These are phyloP conservation scores for Oligia latruncula DNA, from an alignment of 2,888 invertebrate species.

Conservation along the genomic window DNA sequence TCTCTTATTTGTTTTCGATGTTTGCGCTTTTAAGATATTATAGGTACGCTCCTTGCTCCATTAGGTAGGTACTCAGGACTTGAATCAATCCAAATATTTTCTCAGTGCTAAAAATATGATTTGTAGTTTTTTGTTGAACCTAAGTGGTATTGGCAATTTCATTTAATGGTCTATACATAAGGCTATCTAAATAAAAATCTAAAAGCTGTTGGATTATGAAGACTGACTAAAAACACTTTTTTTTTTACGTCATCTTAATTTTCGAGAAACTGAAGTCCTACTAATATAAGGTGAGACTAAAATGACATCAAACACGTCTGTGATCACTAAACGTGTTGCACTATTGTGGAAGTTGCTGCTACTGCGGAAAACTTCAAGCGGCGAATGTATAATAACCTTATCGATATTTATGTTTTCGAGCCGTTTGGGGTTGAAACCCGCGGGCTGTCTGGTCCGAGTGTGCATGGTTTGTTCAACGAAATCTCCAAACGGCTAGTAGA, in stretches of 20 bases:
- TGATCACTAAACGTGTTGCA: neutral
- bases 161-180: too few relatives aligned
- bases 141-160: too few relatives aligned
- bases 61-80: constrained; percentile 6
- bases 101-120: constrained; percentile 11
- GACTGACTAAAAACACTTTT: neutral
- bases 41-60: neutral
- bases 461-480: neutral
- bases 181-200: too few relatives aligned
- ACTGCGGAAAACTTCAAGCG: too few relatives aligned
- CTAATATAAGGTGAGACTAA: neutral
- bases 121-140: neutral
- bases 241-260: neutral
- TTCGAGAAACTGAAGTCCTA: neutral
- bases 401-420: neutral
- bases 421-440: neutral
- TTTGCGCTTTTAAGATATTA: constrained; percentile 26
- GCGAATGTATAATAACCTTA: too few relatives aligned
- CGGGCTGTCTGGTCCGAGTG: neutral
- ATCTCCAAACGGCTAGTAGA: neutral
- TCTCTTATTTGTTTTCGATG: constrained; percentile 33
- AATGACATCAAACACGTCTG: too few relatives aligned
- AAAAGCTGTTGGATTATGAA: neutral
- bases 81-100: constrained; percentile 41
- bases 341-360: neutral